phyloP scores from a whole-genome alignment of 1,140 invertebrate genomes.

The Eurosta solidaginis region DNA sequence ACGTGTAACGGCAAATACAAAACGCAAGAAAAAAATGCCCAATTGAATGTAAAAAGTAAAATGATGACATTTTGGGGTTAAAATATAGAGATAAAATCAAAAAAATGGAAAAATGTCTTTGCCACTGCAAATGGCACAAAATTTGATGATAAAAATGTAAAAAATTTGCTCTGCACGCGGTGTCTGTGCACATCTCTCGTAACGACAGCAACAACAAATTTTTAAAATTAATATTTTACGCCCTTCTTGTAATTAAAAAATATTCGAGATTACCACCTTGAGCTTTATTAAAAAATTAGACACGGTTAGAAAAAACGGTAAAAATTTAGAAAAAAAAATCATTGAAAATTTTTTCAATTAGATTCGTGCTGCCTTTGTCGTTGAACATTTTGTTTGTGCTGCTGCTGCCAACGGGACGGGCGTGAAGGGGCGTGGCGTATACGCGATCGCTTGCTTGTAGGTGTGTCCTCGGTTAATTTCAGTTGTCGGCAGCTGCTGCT shows the following conservation, averaged over 20 bases:
- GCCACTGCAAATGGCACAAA: not conserved
- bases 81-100: constrained; percentile 8
- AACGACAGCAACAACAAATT: not conserved
- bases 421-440: not conserved
- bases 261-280: not conserved
- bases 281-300: constrained; percentile 17
- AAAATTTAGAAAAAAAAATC: not conserved
- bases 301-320: not conserved
- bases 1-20: not conserved
- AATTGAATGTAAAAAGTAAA: not conserved
- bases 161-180: not conserved
- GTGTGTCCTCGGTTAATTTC: not conserved
- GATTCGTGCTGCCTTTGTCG: not conserved
- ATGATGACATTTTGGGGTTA: constrained; percentile 8
- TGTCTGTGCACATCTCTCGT: not conserved
- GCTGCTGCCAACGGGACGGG: too few species aligned
- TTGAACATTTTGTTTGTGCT: not conserved
- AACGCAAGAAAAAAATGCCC: not conserved
- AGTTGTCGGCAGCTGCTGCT: not conserved
- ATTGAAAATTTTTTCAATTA: constrained; percentile 1
- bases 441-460: not conserved
- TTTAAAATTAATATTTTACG: not conserved
- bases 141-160: constrained; percentile 22
- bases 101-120: not conserved
- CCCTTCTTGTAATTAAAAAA: constrained; percentile 10